These are phyloP conservation scores for Cantharis rufa DNA, from an alignment of 2,888 invertebrate species.

Conservation along the genomic window DNA sequence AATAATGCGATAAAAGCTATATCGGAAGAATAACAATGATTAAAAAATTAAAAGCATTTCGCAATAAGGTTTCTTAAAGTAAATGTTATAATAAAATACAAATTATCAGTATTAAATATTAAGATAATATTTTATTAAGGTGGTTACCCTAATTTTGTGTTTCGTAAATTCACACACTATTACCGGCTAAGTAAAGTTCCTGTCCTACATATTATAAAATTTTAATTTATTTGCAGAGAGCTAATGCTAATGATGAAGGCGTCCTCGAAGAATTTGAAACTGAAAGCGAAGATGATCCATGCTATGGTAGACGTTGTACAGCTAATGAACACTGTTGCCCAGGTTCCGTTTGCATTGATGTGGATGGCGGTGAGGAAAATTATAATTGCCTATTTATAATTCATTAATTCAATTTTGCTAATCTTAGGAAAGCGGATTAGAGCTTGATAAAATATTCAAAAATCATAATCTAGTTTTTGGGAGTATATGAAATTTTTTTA, in stretches of 20 bases:
- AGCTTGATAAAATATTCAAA: not conserved
- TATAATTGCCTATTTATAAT: not conserved
- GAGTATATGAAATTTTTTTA: not conserved
- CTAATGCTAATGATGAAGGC: constrained; percentile 49
- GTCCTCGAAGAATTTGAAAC: constrained; percentile 56
- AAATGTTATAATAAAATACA: not conserved
- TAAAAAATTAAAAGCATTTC: not conserved
- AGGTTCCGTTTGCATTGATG: constrained; percentile 74
- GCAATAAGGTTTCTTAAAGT: not conserved
- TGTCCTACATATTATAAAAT: not conserved
- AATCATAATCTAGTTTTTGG: not conserved
- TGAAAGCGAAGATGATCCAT: constrained; percentile 68
- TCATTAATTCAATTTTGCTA: not conserved
- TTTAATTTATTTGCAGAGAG: constrained; percentile 14
- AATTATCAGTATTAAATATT: no score
- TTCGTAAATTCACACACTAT: not conserved
- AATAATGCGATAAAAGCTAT: not conserved
- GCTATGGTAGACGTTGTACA: constrained; percentile 75
- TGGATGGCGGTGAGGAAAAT: constrained; percentile 61
- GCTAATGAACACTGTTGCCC: constrained; percentile 85
- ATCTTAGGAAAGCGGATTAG: not conserved
- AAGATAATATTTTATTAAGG: not conserved
- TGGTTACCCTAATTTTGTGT: not conserved
- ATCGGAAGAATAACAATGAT: not conserved
- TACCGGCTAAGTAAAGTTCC: not conserved